These are phyloP conservation scores for Centrocercus urophasianus DNA, from an alignment of 2,113 vertebrate genomes.

Conservation along the genomic window DNA sequence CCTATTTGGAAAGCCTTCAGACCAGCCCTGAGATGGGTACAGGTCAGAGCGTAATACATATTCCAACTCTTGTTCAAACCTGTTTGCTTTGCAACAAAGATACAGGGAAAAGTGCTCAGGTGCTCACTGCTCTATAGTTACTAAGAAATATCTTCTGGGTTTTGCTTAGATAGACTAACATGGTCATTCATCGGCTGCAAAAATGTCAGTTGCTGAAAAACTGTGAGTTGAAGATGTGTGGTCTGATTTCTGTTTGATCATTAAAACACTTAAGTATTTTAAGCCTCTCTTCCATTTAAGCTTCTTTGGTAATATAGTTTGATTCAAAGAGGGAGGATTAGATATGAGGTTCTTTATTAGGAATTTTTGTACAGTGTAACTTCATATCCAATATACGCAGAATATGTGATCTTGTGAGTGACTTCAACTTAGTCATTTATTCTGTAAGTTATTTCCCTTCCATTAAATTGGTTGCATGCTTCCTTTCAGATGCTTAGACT, in stretches of 20 bases:
- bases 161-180: not conserved
- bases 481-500: not conserved
- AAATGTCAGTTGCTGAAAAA: not conserved
- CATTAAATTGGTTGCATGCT: not conserved
- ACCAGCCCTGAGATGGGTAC: not conserved
- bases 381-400: rapidly evolving
- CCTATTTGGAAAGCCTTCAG: not conserved
- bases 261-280: not conserved
- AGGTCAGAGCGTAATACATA: rapidly evolving
- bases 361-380: not conserved
- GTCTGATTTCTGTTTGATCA: not conserved
- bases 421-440: not conserved
- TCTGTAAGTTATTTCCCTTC: not conserved
- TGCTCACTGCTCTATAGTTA: not conserved
- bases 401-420: not conserved
- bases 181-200: not conserved
- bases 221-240: not conserved
- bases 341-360: not conserved
- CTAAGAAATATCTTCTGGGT: not conserved
- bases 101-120: not conserved
- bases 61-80: not conserved
- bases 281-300: not conserved
- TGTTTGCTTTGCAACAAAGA: not conserved
- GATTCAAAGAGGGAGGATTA: not conserved
- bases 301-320: not conserved